Percentiles rank a stretch among this genome's conserved stretches.
These are phyloP conservation scores for Barbus barbus DNA, from an alignment of 2,113 vertebrate species.

Conservation along the genomic window DNA sequence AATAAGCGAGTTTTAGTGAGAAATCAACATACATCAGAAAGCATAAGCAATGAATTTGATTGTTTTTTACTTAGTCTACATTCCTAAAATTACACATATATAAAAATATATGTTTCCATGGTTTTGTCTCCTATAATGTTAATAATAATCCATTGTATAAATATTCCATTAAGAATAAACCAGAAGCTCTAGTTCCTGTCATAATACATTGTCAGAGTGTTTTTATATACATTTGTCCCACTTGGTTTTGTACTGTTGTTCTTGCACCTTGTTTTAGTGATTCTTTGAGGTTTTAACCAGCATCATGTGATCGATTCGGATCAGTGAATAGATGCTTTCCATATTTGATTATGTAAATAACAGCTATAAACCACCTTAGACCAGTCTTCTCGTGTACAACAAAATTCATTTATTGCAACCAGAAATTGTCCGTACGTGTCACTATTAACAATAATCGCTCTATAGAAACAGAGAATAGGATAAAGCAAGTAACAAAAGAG, in stretches of 20 bases:
- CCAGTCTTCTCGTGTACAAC: neutral
- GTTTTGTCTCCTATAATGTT: too few relatives aligned
- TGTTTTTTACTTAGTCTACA: too few relatives aligned
- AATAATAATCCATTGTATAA: too few relatives aligned
- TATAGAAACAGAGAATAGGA: neutral
- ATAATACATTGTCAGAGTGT: neutral
- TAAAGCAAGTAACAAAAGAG: neutral
- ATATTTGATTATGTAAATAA: neutral
- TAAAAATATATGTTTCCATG: too few relatives aligned
- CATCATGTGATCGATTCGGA: neutral
- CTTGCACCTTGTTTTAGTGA: neutral
- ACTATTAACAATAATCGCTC: neutral
- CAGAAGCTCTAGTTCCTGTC: neutral
- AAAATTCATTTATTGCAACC: neutral
- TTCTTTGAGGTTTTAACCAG: neutral
- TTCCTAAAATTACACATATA: too few relatives aligned
- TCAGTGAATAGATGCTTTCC: neutral
- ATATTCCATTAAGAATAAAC: too few relatives aligned
- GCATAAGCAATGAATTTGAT: too few relatives aligned
- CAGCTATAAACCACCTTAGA: neutral
- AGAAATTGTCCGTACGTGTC: neutral
- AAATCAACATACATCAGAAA: too few relatives aligned
- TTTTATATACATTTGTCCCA: neutral
- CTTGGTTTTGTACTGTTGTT: neutral
- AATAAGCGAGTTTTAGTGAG: too few relatives aligned